Base-by-base conservation (phyloP, 2,797 vertebrate genomes). In the Pygocentrus nattereri region DNA sequence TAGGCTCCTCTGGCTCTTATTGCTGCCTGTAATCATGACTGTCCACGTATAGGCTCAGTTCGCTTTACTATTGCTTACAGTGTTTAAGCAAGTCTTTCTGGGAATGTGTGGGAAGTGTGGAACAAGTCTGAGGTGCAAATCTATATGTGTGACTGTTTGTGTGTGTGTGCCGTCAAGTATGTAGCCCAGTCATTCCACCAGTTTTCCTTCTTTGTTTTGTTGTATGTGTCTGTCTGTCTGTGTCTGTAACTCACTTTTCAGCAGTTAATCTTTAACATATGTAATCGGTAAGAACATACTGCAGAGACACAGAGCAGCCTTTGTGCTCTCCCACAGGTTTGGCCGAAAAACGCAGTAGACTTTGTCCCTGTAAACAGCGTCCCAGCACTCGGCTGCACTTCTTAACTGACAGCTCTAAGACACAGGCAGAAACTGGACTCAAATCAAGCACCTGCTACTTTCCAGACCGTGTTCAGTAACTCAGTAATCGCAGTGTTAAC, bases 391-490 rank as follows among this genome's bases (percentile, higher is more conserved):
- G 74, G 1, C 68, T 78, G 68, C 82, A 81, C 50, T 77, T 87
- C 54, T 65, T 85, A 87, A 85, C 85, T 89, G 87, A 89, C 47
- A 83, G 87, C 78, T 82, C 78, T 77, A 80, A 71, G 79, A 87
- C 81, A 50, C 85, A 86, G 81, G 79, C 76, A 82, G 69, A 73
- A 77, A 74, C 78, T 90, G 90, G 87, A 90, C 85, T 89, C 69
- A 77, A 87, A 91, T 90, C 88, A 88, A 91, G 87, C 91, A 94
- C 93, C 92, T 94, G 93, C 91, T 93, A 86, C 89, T 90, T 88
- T 90, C 89, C 81, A 74, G 83, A 76, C 87, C 76, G 84, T 89
- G 86, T 89, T 91, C 85, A 90, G 89, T 92, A 88, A 91, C 91
- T 92, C 78, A 90, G 89, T 90, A 91, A 91, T 88, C 56, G 77